Conservation (phyloP, 2,888 invertebrate genomes). For the Miltochrista miniata region DNA sequence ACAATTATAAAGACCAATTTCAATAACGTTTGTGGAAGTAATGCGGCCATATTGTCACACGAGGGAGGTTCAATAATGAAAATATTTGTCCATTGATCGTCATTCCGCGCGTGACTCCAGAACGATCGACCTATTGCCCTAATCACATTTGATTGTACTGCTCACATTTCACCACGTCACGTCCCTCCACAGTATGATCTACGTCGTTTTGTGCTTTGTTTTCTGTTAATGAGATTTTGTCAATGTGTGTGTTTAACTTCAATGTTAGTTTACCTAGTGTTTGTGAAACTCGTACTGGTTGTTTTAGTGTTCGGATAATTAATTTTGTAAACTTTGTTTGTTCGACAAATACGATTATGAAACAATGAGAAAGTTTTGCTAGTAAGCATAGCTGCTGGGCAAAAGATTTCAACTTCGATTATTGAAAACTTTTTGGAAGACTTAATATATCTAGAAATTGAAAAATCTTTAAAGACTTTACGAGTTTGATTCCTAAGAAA, state of each 20-base stretch:
- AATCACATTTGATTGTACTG: slow-evolving; percentile 46
- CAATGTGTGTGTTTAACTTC: slow-evolving; percentile 7
- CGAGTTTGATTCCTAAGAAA: no score
- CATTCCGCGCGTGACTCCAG: slow-evolving; percentile 47
- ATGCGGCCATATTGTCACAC: slow-evolving; percentile 28
- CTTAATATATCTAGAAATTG: no score
- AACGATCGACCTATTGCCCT: slow-evolving; percentile 46
- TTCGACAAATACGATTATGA: no score
- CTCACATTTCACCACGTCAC: slow-evolving; percentile 37
- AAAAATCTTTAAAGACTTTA: no score
- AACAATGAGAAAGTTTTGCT: no score
- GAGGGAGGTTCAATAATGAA: slow-evolving; percentile 46
- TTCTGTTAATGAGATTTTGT: slow-evolving; percentile 31
- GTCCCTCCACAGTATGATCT: slow-evolving; percentile 30
- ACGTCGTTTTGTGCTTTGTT: slow-evolving; percentile 24
- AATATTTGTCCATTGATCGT: slow-evolving; percentile 51
- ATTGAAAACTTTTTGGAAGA: neutral
- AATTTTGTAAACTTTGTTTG: neutral
- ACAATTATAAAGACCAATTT: slow-evolving; percentile 16
- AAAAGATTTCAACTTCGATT: no score
- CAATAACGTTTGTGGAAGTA: slow-evolving; percentile 25
- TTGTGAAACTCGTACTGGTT: neutral
- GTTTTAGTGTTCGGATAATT: neutral
- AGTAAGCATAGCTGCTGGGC: no score
- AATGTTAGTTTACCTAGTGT: neutral